Evolutionary conservation across 2,888 invertebrate genomes (phyloP).

Genomic region (Melieria omissa): DNA sequence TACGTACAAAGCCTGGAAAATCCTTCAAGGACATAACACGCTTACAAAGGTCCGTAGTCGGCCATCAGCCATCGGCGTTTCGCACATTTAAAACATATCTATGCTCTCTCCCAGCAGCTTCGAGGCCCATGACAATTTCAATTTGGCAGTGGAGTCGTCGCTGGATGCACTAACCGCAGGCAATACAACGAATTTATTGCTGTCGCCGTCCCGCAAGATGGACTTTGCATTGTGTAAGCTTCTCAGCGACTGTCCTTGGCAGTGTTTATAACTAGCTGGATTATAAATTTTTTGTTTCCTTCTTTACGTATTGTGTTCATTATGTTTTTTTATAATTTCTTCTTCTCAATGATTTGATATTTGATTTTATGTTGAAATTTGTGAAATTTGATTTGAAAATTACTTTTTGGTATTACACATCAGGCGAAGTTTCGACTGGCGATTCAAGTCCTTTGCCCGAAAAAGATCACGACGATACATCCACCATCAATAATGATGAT

Average conservation of each 20-base stretch:
- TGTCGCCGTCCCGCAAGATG: slow-evolving; percentile 78
- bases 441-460: slow-evolving; percentile 66
- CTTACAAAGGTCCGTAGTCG: slow-evolving; percentile 57
- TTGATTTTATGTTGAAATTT: slow-evolving; percentile 37
- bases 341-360: slow-evolving; percentile 2
- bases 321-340: no score
- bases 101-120: slow-evolving; percentile 49
- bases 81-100: background rate
- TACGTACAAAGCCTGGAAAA: slow-evolving; percentile 67
- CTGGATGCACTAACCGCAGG: slow-evolving; percentile 55
- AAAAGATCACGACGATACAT: slow-evolving; percentile 63
- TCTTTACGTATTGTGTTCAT: background rate
- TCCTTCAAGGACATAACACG: slow-evolving; percentile 67
- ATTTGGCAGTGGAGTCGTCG: slow-evolving; percentile 66
- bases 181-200: slow-evolving; percentile 59
- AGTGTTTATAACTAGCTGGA: background rate
- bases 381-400: slow-evolving; percentile 23
- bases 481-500: slow-evolving; percentile 58
- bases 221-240: slow-evolving; percentile 88
- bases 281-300: background rate
- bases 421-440: slow-evolving; percentile 67
- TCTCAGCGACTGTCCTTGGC: background rate
- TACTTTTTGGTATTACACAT: slow-evolving; percentile 37
- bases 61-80: background rate
- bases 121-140: slow-evolving; percentile 67